A percentile compares a stretch with the other conserved stretches of the same genome.
These are phyloP conservation scores for Phalacrocorax carbo DNA, from an alignment of 2,113 vertebrate genomes.

Conservation along the genomic window DNA sequence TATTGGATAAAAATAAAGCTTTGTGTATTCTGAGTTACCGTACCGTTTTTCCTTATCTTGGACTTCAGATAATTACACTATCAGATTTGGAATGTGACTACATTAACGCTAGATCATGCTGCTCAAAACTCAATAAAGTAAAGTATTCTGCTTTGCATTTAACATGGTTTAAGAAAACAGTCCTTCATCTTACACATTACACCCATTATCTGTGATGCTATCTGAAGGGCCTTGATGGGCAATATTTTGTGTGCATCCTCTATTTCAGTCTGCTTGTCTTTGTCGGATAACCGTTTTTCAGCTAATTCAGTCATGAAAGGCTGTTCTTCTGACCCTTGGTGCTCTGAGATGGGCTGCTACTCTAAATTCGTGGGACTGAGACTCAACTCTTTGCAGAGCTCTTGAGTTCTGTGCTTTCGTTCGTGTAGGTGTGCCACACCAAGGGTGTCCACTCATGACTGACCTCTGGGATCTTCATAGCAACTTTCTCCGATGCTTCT, in stretches of 20 bases:
- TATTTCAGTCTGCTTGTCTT: not conserved
- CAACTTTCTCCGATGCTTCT: not conserved
- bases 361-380: not conserved
- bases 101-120: constrained; percentile 96
- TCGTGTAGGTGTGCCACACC: not conserved
- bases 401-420: not conserved
- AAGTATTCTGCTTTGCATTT: constrained; percentile 16
- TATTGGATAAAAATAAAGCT: not conserved
- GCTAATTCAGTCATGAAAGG: not conserved
- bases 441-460: not conserved
- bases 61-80: constrained; percentile 90
- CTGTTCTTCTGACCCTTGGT: not conserved
- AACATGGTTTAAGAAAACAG: not conserved
- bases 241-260: not conserved
- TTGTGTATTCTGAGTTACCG: not conserved
- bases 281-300: not conserved
- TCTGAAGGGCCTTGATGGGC: not conserved
- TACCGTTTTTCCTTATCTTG: constrained; percentile 75
- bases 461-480: not conserved
- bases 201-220: too few relatives aligned
- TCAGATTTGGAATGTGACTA: constrained; percentile 99
- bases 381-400: not conserved
- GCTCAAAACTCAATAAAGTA: constrained; percentile 98
- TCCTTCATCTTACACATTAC: not conserved
- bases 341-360: not conserved